Evolutionary conservation across 1,140 invertebrate genomes (phyloP).

Genomic region (Atta colombica): DNA sequence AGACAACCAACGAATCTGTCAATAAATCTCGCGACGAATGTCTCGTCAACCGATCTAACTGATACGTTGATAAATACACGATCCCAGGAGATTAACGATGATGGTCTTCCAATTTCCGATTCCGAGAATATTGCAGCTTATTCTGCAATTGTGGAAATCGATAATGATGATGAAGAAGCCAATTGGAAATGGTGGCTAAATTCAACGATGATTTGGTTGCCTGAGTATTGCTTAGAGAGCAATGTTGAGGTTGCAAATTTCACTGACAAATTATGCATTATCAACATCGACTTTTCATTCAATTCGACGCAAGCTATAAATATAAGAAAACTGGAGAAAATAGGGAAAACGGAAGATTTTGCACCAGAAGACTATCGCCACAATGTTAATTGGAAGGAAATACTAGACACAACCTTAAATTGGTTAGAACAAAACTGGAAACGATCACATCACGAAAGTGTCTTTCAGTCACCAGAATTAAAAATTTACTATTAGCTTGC

Average conservation of each 20-base stretch:
- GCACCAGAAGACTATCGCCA: conserved; percentile 21
- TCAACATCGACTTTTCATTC: conserved; percentile 56
- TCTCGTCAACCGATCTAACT: conserved; percentile 45
- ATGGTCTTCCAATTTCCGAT: conserved; percentile 50
- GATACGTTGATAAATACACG: conserved; percentile 40
- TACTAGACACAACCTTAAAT: conserved; percentile 73
- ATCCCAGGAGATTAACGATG: conserved; percentile 58
- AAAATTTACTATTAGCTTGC: conserved; percentile 53
- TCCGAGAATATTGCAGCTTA: conserved; percentile 43
- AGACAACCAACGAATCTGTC: conserved; percentile 58
- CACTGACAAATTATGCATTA: conserved; percentile 52
- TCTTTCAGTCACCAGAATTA: conserved; percentile 74
- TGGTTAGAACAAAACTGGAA: conserved; percentile 77
- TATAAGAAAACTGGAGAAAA: conserved; percentile 64
- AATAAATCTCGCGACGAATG: conserved; percentile 39
- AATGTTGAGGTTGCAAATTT: conserved; percentile 59
- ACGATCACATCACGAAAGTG: conserved; percentile 79
- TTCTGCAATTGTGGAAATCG: background rate
- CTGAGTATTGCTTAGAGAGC: conserved; percentile 79
- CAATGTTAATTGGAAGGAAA: conserved; percentile 79
- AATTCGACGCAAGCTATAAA: conserved; percentile 34
- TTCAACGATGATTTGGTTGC: conserved; percentile 85
- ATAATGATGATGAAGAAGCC: conserved; percentile 34
- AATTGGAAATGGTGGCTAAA: conserved; percentile 86
- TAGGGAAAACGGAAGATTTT: conserved; percentile 45